phyloP scores from a whole-genome alignment of 2,888 invertebrate species.

The Noctua janthe region DNA sequence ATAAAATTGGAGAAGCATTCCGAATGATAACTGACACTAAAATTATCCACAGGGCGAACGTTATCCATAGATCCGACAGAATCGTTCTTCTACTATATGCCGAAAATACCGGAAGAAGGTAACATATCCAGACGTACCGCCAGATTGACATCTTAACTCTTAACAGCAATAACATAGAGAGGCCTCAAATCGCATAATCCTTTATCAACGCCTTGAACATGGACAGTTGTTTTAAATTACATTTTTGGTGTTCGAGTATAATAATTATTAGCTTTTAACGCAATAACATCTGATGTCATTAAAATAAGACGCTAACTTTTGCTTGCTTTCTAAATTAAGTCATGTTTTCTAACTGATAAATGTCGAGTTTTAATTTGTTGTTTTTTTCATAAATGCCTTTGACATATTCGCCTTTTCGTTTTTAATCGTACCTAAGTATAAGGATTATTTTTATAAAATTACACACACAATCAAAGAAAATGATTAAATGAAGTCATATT shows the following conservation, averaged over 20 bases:
- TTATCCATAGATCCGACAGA: constrained; percentile 88
- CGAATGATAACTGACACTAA: constrained; percentile 70
- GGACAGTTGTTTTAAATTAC: constrained; percentile 77
- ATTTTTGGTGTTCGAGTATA: constrained; percentile 78
- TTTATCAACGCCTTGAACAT: constrained; percentile 75
- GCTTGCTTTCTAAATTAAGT: constrained; percentile 62
- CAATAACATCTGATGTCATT: constrained; percentile 62
- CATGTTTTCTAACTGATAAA: constrained; percentile 48
- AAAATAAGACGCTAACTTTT: constrained; percentile 56
- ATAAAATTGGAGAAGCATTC: constrained; percentile 40
- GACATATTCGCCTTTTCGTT: background rate
- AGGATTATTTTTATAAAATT: background rate
- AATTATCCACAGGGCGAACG: constrained; percentile 88
- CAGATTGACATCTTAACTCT: constrained; percentile 84
- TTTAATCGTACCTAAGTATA: background rate
- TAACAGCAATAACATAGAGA: constrained; percentile 88
- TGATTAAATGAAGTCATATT: background rate
- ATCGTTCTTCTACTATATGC: constrained; percentile 88
- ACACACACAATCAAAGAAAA: background rate
- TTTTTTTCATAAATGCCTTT: background rate
- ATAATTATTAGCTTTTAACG: constrained; percentile 60
- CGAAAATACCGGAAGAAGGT: constrained; percentile 88
- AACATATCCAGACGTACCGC: constrained; percentile 79
- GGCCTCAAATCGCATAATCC: constrained; percentile 88
- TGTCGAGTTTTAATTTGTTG: constrained; percentile 12